Conservation (phyloP, 2,888 invertebrate species). For the Cetonia aurata region DNA sequence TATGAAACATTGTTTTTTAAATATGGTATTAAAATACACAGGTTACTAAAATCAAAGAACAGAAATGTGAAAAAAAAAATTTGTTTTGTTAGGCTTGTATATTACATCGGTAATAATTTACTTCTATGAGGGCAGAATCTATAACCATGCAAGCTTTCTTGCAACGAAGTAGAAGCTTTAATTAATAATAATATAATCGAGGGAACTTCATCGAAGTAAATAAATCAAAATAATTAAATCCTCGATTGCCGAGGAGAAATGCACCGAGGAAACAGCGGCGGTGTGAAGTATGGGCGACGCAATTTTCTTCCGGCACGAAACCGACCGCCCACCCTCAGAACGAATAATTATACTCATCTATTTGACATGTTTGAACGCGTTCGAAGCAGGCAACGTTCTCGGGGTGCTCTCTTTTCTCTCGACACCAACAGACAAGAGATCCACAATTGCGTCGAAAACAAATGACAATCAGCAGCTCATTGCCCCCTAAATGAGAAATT, state of each 20-base stretch:
- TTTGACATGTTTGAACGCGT: conserved; percentile 63
- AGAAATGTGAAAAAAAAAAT: too few species aligned
- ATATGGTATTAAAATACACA: too few species aligned
- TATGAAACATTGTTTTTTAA: too few species aligned
- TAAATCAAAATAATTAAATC: conserved; percentile 45
- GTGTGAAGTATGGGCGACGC: conserved; percentile 10
- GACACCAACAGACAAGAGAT: conserved; percentile 59
- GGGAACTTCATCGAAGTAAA: conserved; percentile 28
- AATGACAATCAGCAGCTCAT: conserved; percentile 66
- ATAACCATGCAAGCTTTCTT: too few species aligned
- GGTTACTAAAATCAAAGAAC: too few species aligned
- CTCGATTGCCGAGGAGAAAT: conserved; percentile 30
- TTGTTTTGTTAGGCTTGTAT: too few species aligned
- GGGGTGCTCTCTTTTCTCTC: conserved; percentile 42
- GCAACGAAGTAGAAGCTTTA: not conserved
- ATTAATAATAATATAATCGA: conserved; percentile 36
- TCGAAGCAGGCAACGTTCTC: conserved; percentile 43
- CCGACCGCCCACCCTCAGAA: conserved; percentile 24
- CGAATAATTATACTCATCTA: conserved; percentile 62
- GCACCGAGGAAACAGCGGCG: not conserved
- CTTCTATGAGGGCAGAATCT: too few species aligned
- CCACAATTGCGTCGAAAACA: conserved; percentile 65
- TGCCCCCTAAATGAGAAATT: conserved; percentile 66
- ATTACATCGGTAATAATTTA: too few species aligned
- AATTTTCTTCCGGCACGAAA: conserved; percentile 12